These are phyloP conservation scores for Caenorhabditis zanzibari DNA, from an alignment of 2,888 invertebrate species.

Conservation along the genomic window DNA sequence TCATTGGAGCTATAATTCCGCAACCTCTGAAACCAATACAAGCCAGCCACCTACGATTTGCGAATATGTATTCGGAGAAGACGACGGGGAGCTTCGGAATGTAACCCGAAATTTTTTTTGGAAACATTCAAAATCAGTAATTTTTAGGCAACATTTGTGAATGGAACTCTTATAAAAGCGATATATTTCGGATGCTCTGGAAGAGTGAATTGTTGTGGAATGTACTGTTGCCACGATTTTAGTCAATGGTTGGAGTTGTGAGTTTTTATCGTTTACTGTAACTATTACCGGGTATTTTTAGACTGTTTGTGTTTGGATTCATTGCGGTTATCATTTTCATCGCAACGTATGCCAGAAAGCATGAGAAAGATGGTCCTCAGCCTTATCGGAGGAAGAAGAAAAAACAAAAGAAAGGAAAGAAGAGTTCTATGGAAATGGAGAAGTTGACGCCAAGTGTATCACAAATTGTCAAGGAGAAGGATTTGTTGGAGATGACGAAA, in stretches of 20 bases:
- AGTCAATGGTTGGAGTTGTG: slow-evolving; percentile 47
- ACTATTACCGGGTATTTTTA: not conserved
- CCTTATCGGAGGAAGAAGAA: not conserved
- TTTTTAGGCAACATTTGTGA: slow-evolving; percentile 29
- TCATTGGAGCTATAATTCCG: slow-evolving; percentile 39
- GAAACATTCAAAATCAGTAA: too few species aligned
- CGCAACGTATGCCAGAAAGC: slow-evolving; percentile 29
- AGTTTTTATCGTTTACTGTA: not conserved
- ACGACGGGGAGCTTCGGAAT: slow-evolving; percentile 45
- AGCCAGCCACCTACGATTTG: slow-evolving; percentile 20
- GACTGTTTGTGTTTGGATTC: slow-evolving; percentile 50
- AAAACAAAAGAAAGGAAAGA: not conserved
- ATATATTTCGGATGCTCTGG: slow-evolving; percentile 41
- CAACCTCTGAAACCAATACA: not conserved
- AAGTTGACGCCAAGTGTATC: not conserved
- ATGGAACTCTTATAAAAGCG: slow-evolving; percentile 28
- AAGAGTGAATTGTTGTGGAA: slow-evolving; percentile 49
- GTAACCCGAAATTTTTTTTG: not conserved
- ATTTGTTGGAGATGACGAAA: too few species aligned
- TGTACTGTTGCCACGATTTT: slow-evolving; percentile 55
- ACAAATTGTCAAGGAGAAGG: not conserved
- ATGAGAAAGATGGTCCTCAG: not conserved
- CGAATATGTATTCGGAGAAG: slow-evolving; percentile 53
- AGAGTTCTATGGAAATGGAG: not conserved
- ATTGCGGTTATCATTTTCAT: slow-evolving; percentile 7